These are phyloP conservation scores for Mobula hypostoma DNA, from an alignment of 2,113 vertebrate species.

Conservation along the genomic window DNA sequence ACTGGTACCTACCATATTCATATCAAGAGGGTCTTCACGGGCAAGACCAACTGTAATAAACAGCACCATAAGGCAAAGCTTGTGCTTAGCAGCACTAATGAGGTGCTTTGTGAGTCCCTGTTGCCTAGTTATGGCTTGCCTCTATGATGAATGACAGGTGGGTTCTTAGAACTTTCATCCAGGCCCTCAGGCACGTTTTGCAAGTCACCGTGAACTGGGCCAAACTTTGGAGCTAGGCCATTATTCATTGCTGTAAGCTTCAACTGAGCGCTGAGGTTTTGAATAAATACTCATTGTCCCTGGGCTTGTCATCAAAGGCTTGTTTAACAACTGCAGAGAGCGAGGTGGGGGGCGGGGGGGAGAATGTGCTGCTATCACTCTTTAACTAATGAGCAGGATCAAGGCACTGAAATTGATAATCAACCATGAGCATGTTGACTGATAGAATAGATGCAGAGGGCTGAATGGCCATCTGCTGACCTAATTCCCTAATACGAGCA, in stretches of 20 bases:
- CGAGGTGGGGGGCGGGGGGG: not conserved
- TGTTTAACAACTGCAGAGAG: not conserved
- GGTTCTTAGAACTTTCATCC: not conserved
- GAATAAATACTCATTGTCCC: not conserved
- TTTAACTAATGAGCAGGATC: too few species aligned
- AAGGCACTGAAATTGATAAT: too few species aligned
- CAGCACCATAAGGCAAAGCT: not conserved
- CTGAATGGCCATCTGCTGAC: too few species aligned
- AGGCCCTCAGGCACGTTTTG: not conserved
- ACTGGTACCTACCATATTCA: not conserved
- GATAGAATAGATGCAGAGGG: too few species aligned
- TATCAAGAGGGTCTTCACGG: not conserved
- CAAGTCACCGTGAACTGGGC: not conserved
- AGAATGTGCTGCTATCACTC: not conserved
- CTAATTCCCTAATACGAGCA: too few species aligned
- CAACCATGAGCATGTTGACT: too few species aligned
- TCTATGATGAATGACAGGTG: not conserved
- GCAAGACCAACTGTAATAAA: not conserved
- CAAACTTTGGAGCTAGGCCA: not conserved
- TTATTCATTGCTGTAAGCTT: not conserved
- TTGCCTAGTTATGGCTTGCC: not conserved
- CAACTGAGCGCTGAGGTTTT: not conserved
- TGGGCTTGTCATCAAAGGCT: not conserved
- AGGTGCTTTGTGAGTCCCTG: not conserved
- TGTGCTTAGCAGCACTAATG: not conserved